These are phyloP conservation scores for Agrochola macilenta DNA, from an alignment of 2,888 invertebrate species.

Conservation along the genomic window DNA sequence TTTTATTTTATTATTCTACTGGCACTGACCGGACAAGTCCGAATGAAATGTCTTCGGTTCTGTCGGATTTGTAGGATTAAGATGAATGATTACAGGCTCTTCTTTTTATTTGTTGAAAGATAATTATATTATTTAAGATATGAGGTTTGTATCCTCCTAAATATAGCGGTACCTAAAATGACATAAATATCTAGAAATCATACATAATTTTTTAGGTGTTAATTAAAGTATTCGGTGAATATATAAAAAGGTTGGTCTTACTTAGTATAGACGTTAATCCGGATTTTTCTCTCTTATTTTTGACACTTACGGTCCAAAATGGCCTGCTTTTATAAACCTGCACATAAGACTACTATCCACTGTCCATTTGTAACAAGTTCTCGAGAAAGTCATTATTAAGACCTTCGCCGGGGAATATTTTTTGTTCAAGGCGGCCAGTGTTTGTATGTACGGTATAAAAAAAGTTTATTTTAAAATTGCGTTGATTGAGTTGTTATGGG, in stretches of 20 bases:
- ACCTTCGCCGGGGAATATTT: constrained; percentile 78
- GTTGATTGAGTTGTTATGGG: constrained; percentile 89
- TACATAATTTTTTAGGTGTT: not conserved
- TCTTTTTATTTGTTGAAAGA: constrained; percentile 34
- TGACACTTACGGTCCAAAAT: constrained; percentile 46
- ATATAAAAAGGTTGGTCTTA: not conserved
- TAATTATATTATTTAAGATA: constrained; percentile 4
- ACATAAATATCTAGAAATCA: not conserved
- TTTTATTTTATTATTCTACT: constrained; percentile 80
- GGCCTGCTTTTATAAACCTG: constrained; percentile 27
- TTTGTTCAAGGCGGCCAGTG: constrained; percentile 80
- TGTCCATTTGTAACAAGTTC: constrained; percentile 75
- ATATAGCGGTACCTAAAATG: not conserved
- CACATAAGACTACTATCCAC: constrained; percentile 56
- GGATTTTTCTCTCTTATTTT: constrained; percentile 31
- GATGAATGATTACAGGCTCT: constrained; percentile 69
- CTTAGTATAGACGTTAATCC: constrained; percentile 10
- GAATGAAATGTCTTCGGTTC: constrained; percentile 76
- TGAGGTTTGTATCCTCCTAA: not conserved
- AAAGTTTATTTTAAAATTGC: constrained; percentile 87
- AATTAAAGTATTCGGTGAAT: not conserved
- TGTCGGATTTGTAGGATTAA: constrained; percentile 71
- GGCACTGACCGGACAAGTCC: constrained; percentile 72
- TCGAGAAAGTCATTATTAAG: constrained; percentile 86
- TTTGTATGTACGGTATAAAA: constrained; percentile 77